A percentile compares a stretch with the other conserved stretches of the same genome.
These are phyloP conservation scores for Macroteleia sp. DNA, from an alignment of 2,888 invertebrate species.

Conservation along the genomic window DNA sequence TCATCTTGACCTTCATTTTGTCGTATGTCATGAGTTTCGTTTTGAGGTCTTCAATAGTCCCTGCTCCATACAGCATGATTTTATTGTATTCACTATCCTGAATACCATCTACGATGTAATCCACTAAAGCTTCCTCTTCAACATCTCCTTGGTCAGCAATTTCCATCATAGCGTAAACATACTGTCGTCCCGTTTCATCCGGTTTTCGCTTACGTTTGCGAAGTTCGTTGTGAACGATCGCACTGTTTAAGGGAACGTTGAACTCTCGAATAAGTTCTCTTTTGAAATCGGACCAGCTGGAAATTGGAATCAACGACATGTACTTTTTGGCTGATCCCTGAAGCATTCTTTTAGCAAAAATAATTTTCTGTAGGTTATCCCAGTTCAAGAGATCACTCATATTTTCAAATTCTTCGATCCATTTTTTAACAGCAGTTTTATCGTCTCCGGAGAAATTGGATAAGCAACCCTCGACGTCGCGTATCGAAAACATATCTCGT, in stretches of 20 bases:
- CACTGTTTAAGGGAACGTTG: too few species aligned
- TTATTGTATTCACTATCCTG: constrained; percentile 17
- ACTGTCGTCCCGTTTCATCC: constrained; percentile 9
- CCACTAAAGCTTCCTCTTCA: constrained; percentile 8
- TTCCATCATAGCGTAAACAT: constrained; percentile 15
- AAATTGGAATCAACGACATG: too few species aligned
- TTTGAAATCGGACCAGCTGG: too few species aligned
- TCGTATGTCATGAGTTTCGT: too few species aligned
- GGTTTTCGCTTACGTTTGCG: background rate
- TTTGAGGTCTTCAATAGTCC: too few species aligned
- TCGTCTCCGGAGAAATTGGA: constrained; percentile 53
- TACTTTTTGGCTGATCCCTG: background rate
- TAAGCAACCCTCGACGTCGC: constrained; percentile 53
- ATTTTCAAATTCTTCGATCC: constrained; percentile 64
- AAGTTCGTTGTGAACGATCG: background rate
- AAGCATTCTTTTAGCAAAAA: constrained; percentile 24
- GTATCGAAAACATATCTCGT: constrained; percentile 48
- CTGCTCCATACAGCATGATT: background rate
- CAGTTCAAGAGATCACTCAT: constrained; percentile 37
- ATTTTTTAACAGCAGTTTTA: constrained; percentile 23
- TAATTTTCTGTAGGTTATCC: constrained; percentile 51
- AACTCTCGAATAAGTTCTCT: too few species aligned
- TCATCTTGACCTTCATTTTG: too few species aligned
- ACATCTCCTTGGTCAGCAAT: constrained; percentile 6
- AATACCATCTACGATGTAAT: constrained; percentile 15